These are phyloP conservation scores for Blastobasis lacticolella DNA, from an alignment of 2,888 invertebrate species.

Conservation along the genomic window DNA sequence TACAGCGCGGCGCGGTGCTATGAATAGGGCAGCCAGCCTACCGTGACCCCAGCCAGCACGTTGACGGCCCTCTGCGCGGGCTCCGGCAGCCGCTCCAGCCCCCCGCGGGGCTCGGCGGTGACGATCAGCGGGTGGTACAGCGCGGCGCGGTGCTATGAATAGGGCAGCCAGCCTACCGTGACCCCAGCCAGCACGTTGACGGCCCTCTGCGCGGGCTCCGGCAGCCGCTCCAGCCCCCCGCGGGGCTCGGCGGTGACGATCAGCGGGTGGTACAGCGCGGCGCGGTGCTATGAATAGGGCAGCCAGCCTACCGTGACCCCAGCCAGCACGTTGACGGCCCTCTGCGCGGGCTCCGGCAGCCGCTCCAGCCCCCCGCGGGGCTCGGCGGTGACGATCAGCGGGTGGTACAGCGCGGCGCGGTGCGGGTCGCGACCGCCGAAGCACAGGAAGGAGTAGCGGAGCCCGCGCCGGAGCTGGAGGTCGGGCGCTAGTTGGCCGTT, in stretches of 20 bases:
- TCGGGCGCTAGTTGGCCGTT: constrained; percentile 93
- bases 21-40: too few relatives aligned
- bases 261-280: constrained; percentile 90
- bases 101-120: constrained; percentile 88
- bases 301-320: too few relatives aligned
- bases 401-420: constrained; percentile 89
- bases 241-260: constrained; percentile 89
- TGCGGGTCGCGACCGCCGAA: constrained; percentile 92
- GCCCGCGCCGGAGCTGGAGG: constrained; percentile 87
- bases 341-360: constrained; percentile 76
- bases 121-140: constrained; percentile 93
- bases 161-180: too few relatives aligned
- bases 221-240: constrained; percentile 83
- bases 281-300: constrained; percentile 69
- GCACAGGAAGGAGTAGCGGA: constrained; percentile 87
- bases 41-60: too few relatives aligned
- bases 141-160: constrained; percentile 77
- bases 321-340: constrained; percentile 31
- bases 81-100: constrained; percentile 81
- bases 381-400: constrained; percentile 90
- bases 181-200: too few relatives aligned
- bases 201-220: constrained; percentile 52
- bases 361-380: constrained; percentile 90
- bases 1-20: constrained; percentile 84
- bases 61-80: neutral